phyloP scores from a whole-genome alignment of 2,797 vertebrate genomes.

The Rhynchonycteris naso region DNA sequence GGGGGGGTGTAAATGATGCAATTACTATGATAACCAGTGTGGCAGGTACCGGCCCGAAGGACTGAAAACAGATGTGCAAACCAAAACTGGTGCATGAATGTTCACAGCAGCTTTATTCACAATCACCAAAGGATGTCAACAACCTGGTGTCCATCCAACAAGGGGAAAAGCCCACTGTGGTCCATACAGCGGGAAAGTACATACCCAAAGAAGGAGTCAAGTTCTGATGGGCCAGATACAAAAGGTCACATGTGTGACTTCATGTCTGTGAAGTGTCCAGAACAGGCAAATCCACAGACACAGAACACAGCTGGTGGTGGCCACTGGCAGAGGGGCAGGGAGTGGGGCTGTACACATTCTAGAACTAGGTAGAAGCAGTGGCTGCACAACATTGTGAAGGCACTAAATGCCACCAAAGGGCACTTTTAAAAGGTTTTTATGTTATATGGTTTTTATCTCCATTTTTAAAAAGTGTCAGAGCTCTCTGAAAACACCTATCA shows the following conservation, averaged over 20 bases:
- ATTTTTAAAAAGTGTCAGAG: background rate
- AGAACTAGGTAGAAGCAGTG: background rate
- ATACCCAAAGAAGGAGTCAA: fast-evolving
- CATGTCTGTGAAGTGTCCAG: background rate
- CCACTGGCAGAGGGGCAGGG: too few relatives aligned
- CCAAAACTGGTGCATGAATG: fast-evolving
- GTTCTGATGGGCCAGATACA: background rate
- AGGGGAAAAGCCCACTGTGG: fast-evolving
- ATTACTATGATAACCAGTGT: too few relatives aligned
- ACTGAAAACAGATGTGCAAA: background rate
- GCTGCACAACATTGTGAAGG: fast-evolving
- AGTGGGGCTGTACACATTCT: background rate
- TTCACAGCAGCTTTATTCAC: background rate
- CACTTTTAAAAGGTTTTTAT: background rate
- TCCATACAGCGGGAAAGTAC: fast-evolving
- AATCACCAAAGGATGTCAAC: background rate
- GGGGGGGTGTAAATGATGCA: fast-evolving
- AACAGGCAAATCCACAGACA: background rate
- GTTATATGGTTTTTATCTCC: background rate
- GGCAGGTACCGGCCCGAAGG: too few relatives aligned
- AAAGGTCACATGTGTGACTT: fast-evolving
- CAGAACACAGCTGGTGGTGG: background rate
- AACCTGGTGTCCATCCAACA: fast-evolving
- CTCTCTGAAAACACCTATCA: background rate
- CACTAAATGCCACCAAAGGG: fast-evolving